These are phyloP conservation scores for Sclerurus mexicanus DNA, from an alignment of 2,113 vertebrate genomes.

Conservation along the genomic window DNA sequence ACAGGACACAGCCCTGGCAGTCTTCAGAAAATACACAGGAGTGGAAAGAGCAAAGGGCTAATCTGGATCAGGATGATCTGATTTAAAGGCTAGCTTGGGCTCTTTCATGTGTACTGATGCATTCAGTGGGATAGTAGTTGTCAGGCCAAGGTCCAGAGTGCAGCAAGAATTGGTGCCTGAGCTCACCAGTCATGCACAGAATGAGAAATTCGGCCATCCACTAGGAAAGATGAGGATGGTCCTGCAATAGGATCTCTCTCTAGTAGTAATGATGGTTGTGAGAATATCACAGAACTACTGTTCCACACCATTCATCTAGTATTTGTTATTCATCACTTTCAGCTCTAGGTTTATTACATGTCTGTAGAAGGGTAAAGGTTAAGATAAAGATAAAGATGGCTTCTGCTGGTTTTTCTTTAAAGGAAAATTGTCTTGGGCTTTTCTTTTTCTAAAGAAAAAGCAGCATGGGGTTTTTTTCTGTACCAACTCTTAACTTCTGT, in stretches of 20 bases:
- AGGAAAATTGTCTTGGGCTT: background rate
- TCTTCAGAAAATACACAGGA: background rate
- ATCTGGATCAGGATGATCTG: background rate
- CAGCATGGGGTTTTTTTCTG: background rate
- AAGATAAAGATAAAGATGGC: background rate
- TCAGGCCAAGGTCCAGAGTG: background rate
- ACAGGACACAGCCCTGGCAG: background rate
- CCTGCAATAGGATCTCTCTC: background rate
- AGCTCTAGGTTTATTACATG: background rate
- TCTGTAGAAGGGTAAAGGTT: background rate
- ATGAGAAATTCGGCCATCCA: background rate
- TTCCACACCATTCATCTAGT: background rate
- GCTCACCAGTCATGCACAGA: background rate
- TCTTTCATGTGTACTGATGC: background rate
- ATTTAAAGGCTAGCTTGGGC: background rate
- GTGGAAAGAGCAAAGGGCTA: background rate
- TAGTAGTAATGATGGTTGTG: background rate
- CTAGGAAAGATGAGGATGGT: background rate
- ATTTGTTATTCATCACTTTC: slow-evolving; percentile 3
- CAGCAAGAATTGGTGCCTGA: background rate
- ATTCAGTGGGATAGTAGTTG: background rate
- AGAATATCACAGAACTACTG: background rate
- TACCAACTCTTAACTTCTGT: background rate
- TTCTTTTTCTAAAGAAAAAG: background rate
- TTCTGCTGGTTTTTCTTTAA: background rate